Evolutionary conservation across 2,888 invertebrate genomes (phyloP), one percentile per base, ranked within the genome.

Genomic region (Pecten maximus): DNA sequence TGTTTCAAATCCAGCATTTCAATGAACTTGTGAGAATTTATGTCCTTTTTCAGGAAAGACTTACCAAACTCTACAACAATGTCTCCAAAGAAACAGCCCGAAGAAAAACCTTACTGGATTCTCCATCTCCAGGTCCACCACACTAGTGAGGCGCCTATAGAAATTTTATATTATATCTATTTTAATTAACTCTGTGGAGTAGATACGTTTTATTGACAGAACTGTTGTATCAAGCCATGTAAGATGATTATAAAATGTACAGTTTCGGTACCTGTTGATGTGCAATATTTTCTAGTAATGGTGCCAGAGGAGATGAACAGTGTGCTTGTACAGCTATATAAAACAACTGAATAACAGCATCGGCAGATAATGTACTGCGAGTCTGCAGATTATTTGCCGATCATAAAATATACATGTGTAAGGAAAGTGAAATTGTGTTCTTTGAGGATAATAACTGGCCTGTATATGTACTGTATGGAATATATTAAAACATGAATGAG

Each of bases 21-120:
- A 10, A 4, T 28, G 8, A 23, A 40, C 60, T 89, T 60, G 88
- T 23, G 44, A n/a, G 16, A 19, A 16, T 48, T 88, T 44, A 28
- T 48, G 40, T 91, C 89, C 88, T 35, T 60, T 94, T 93, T 87
- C 96, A 98, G 98, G 98, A 98, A 94, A 97, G 99, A 93, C 97
- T 99, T 89, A 98, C 98, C 96, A 98, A 98, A 96, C 97, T 99
- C 50, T 98, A 99, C 95, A 98, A 98, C 92, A 98, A 98, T 93
- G 98, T 99, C 16, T 98, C 98, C 92, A 98, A 98, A 96, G 99
- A 99, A 96, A 98, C 98, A 90, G 97, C 98, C 50, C 97, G 98
- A 86, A 94, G 95, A 88, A 96, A 96, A 92, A 94, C 96, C 2
- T 92, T 95, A 90, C 91, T 96, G 40, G 96, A 96, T 88, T 95